Base-by-base conservation (phyloP, 2,888 invertebrate genomes). In the Caenorhabditis zanzibari region DNA sequence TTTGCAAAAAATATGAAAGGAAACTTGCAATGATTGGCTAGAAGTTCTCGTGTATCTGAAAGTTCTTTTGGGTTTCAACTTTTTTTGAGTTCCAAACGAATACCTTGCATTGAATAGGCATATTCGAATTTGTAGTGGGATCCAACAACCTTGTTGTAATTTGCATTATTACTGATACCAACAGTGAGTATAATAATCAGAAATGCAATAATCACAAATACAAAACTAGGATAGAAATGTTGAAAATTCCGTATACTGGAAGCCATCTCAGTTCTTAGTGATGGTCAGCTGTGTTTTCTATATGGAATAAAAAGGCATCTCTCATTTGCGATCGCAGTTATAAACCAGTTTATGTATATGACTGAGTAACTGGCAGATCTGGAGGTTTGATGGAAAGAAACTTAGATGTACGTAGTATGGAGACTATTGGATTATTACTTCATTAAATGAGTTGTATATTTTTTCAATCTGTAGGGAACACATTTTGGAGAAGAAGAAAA, bases 351-450 rank as follows among this genome's bases (percentile, higher is more conserved):
- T 24, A 59, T 59, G 72, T 72, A 59, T 73, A 52, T 56, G 73
- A 64, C 26, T 56, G 61, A 69, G 68, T 76, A 69, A 76, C 59
- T 69, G 75, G 58, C 75, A 75, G 66, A 75, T 69, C 68, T 76
- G 38, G 19, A 47, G 74, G 64, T 64, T 54, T 47, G 44, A 58
- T 59, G 54, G 26, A 44, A 41, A 66, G 75, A 66, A 19, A 49
- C 38, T 49, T 41, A 56, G 74, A 75, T 59, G 38, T 38, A 19
- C 28, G 58, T 41, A 64, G 58, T 26, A 38, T 16, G n/a, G 14
- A 49, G 35, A 26, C 28, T 28, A 64, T 47, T 64, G 28, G 47
- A n/a, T 64, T n/a, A n/a, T n/a, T 64, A 47, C 24, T 41, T 61
- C n/a, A 22, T 19, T 9, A 56, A 28, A 10, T 38, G 54, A 49